phyloP scores from a whole-genome alignment of 2,888 invertebrate species.

The Spodoptera exigua region DNA sequence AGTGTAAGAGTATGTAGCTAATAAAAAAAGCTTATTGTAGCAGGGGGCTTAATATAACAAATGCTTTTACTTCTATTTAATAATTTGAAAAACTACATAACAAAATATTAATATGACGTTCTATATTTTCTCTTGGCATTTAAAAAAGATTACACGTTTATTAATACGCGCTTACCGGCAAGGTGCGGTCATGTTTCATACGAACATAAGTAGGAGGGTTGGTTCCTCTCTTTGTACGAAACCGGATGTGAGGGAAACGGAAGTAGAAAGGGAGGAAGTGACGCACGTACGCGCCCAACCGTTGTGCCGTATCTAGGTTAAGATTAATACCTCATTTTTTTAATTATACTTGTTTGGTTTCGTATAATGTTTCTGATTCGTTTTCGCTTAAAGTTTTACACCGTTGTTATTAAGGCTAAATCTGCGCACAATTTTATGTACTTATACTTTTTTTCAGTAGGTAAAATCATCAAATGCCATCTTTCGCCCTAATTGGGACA shows the following conservation, averaged over 20 bases:
- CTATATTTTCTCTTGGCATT: not conserved
- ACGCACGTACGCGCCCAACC: slow-evolving; percentile 31
- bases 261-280: slow-evolving; percentile 39
- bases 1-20: too few species aligned
- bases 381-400: too few species aligned
- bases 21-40: too few species aligned
- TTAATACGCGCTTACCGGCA: not conserved
- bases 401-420: too few species aligned
- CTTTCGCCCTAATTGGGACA: too few species aligned
- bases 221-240: slow-evolving; percentile 28
- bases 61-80: too few species aligned
- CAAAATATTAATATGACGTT: not conserved
- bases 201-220: slow-evolving; percentile 18
- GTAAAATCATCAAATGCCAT: too few species aligned
- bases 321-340: slow-evolving; percentile 10
- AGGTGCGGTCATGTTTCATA: slow-evolving; percentile 13
- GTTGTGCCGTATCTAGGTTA: slow-evolving; percentile 29
- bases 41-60: too few species aligned
- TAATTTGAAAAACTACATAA: too few species aligned
- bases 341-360: slow-evolving; percentile 1
- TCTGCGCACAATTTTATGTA: too few species aligned
- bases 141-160: not conserved
- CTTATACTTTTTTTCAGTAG: too few species aligned
- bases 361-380: too few species aligned
- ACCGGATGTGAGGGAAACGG: slow-evolving; percentile 34